phyloP scores from a whole-genome alignment of 2,888 invertebrate genomes.

The Spisula subtruncata region DNA sequence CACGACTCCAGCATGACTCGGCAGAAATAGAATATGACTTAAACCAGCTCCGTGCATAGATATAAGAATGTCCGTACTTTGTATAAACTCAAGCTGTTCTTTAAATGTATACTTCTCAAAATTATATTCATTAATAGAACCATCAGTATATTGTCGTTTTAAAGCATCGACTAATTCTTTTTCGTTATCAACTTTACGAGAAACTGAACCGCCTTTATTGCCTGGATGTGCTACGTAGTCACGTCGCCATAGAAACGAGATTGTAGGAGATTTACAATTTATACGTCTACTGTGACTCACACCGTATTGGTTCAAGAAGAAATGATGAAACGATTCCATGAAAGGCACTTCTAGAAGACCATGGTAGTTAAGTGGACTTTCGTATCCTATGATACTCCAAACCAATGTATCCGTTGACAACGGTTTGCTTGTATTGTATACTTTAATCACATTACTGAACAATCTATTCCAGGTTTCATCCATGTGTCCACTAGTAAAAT shows the following conservation, averaged over 20 bases:
- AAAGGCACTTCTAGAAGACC: constrained; percentile 77
- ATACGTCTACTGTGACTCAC: constrained; percentile 61
- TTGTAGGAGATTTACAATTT: constrained; percentile 80
- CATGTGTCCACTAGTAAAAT: constrained; percentile 82
- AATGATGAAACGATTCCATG: constrained; percentile 83
- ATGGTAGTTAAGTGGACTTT: constrained; percentile 84
- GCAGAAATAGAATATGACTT: constrained; percentile 85
- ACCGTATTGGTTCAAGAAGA: constrained; percentile 78
- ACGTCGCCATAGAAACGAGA: constrained; percentile 85
- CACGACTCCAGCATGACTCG: constrained; percentile 83
- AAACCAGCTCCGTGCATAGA: constrained; percentile 88
- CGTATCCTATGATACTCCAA: constrained; percentile 86
- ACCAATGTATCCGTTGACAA: constrained; percentile 77
- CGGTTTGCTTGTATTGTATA: constrained; percentile 73
- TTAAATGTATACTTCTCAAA: constrained; percentile 83
- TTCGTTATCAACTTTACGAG: constrained; percentile 86
- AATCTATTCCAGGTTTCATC: constrained; percentile 84
- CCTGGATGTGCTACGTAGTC: constrained; percentile 87
- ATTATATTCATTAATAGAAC: constrained; percentile 81
- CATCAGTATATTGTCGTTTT: constrained; percentile 71
- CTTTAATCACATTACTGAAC: constrained; percentile 80
- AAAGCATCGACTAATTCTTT: constrained; percentile 82
- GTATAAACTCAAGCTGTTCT: constrained; percentile 82
- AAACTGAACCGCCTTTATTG: constrained; percentile 84
- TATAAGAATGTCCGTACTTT: constrained; percentile 85